Evolutionary conservation across 2,113 vertebrate genomes (phyloP), one percentile per base, ranked within the genome.

Genomic region (Phycodurus eques): DNA sequence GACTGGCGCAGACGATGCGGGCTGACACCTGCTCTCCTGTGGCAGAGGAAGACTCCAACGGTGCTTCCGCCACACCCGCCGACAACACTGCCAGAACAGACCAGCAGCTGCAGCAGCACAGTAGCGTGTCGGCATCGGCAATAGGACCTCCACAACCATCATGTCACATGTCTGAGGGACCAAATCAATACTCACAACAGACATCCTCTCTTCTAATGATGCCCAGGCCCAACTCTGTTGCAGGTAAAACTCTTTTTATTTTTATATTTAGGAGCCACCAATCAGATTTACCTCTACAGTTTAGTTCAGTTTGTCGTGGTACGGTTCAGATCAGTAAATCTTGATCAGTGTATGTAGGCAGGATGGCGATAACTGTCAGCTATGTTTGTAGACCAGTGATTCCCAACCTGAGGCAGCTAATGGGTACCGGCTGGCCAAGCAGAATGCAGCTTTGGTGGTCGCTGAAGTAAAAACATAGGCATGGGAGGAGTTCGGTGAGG

Each of bases 171-270:
- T 90, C 93, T 53, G 96, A 97, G 87, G 95, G 95, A 76, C 94
- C 94, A 0, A 33, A 94, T 82, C 90, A 93, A 44, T 96, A 97
- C 46, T 70, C 91, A 22, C n/a, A 87, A 2, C 96, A 96, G 77
- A 92, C 79, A 69, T 93, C 94, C 70, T 93, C 92, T 71, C 95
- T 95, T 22, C 92, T 97, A 84, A 90, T 98, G 90, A 96, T 99
- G 96, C 96, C 97, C 57, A 94, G 98, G 80, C 98, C 98, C 57
- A 99, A 99, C 93, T 99, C 98, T 0, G 98, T 99, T 49, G 98
- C 98, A 94, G 98, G 98, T 99, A 94, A 92, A 90, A 5, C 8
- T 51, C 11, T 66, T 20, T 51, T 31, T 33, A 63, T 20, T 19
- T 14, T 46, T 46, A 11, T 13, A 63, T 63, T 63, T 39, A 12